Conservation (phyloP, 2,113 vertebrate species). For the Campylorhamphus procurvoides region DNA sequence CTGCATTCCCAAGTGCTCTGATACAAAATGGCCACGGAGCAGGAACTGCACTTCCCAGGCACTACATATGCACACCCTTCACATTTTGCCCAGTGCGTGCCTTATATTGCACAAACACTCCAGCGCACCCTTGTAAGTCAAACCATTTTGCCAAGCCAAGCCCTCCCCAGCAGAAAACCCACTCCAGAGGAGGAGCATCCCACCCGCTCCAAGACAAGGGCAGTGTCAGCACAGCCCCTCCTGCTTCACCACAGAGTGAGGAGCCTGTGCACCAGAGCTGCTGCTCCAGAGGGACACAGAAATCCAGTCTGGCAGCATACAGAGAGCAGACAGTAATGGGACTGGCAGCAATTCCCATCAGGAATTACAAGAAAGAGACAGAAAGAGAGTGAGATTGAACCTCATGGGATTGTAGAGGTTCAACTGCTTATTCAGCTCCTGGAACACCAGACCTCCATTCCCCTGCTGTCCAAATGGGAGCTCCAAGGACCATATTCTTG, state of each 20-base stretch:
- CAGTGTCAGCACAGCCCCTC: not conserved
- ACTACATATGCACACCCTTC: accelerated
- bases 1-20: not conserved
- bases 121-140: accelerated
- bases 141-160: not conserved
- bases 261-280: not conserved
- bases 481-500: not conserved
- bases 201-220: accelerated
- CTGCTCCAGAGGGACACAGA: not conserved
- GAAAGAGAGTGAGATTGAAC: not conserved
- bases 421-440: not conserved
- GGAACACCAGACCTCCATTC: not conserved
- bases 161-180: not conserved
- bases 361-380: not conserved
- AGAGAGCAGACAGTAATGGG: not conserved
- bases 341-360: not conserved
- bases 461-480: not conserved
- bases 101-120: accelerated
- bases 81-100: accelerated
- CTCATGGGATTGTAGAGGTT: not conserved
- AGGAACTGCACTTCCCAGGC: not conserved
- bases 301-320: not conserved
- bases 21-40: accelerated
- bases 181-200: not conserved
- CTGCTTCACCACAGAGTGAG: not conserved